Evolutionary conservation across 2,113 vertebrate species (phyloP).

Genomic region (Entelurus aequoreus): DNA sequence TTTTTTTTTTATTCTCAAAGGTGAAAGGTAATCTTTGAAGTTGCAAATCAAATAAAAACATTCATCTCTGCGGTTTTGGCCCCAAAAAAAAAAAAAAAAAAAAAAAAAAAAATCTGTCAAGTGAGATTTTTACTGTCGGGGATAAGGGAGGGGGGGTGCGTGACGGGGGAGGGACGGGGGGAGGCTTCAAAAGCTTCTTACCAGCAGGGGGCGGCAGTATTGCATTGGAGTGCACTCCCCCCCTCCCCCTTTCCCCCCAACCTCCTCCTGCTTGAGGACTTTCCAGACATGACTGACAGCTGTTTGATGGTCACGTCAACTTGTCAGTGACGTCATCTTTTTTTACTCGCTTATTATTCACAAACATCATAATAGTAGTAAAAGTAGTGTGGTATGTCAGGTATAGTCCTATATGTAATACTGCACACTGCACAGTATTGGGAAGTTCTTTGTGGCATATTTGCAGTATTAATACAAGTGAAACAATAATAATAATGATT

Average conservation of each 20-base stretch:
- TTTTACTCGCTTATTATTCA: slow-evolving; percentile 20
- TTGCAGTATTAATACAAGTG: too few relatives aligned
- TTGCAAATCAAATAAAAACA: slow-evolving; percentile 47
- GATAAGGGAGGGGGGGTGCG: slow-evolving; percentile 45
- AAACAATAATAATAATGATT: too few relatives aligned
- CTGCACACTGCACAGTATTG: too few relatives aligned
- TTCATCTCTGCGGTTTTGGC: slow-evolving; percentile 29
- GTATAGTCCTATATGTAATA: too few relatives aligned
- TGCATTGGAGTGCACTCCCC: slow-evolving; percentile 70
- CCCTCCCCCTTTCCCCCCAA: slow-evolving; percentile 10
- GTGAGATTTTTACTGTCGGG: slow-evolving; percentile 45
- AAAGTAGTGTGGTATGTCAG: too few relatives aligned
- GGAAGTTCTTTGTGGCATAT: too few relatives aligned
- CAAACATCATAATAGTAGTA: too few relatives aligned
- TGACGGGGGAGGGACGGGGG: slow-evolving; percentile 52
- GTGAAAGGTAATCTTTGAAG: slow-evolving; percentile 62
- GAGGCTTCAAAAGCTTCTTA: slow-evolving; percentile 74
- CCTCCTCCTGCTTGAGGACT: slow-evolving; percentile 40
- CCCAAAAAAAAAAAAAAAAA: slow-evolving; percentile 12
- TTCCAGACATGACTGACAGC: slow-evolving; percentile 56
- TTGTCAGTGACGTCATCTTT: slow-evolving; percentile 46
- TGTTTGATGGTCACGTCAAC: slow-evolving; percentile 65
- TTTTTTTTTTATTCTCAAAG: slow-evolving; percentile 28
- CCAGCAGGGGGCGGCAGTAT: slow-evolving; percentile 83
- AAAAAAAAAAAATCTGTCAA: slow-evolving; percentile 19